Percentiles rank a stretch among this genome's conserved stretches.
These are phyloP conservation scores for Protonemura montana DNA, from an alignment of 2,888 invertebrate species.

Conservation along the genomic window DNA sequence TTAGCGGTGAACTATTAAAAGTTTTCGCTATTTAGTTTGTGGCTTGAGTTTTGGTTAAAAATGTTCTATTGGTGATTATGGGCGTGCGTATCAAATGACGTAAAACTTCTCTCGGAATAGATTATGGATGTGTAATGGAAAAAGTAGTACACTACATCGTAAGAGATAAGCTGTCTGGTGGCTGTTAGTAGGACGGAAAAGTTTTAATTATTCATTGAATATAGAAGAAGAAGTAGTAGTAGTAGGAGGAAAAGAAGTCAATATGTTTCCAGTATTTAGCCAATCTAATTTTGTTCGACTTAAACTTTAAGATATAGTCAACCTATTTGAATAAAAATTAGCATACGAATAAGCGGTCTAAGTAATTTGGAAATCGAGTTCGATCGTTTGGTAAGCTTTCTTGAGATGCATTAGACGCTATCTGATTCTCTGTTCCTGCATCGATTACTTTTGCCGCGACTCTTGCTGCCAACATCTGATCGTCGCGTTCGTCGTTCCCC, in stretches of 20 bases:
- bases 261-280: slow-evolving; percentile 42
- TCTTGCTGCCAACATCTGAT: slow-evolving; percentile 1
- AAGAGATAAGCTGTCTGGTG: slow-evolving; percentile 5
- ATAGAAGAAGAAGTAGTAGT: slow-evolving; percentile 18
- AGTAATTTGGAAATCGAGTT: slow-evolving; percentile 35
- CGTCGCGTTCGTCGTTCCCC: not conserved
- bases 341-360: slow-evolving; percentile 40
- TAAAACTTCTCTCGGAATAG: not conserved
- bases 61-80: not conserved
- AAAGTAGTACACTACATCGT: slow-evolving; percentile 14
- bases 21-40: not conserved
- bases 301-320: slow-evolving; percentile 40
- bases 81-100: not conserved
- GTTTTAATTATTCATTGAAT: slow-evolving; percentile 37
- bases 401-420: not conserved
- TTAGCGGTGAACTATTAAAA: not conserved
- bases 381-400: slow-evolving; percentile 7
- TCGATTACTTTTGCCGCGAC: not conserved
- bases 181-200: not conserved
- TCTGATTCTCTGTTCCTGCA: not conserved
- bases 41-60: not conserved
- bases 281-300: slow-evolving; percentile 42
- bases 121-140: slow-evolving; percentile 22
- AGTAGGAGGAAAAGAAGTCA: slow-evolving; percentile 27
- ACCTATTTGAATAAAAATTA: slow-evolving; percentile 41